Base-by-base conservation (phyloP, 2,888 invertebrate genomes). In the Tuta absoluta region DNA sequence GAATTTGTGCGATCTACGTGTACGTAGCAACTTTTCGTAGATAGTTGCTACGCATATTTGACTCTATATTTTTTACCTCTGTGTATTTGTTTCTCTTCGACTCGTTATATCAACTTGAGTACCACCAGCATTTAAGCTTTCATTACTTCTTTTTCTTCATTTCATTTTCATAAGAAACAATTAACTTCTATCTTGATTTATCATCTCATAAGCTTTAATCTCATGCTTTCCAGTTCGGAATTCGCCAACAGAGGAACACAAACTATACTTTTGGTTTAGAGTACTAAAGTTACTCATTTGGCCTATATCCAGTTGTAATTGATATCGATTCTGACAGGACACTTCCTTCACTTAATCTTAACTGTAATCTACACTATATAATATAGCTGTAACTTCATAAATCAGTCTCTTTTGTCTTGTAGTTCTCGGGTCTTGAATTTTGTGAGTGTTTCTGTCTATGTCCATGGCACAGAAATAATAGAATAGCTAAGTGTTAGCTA, bases 121-220 rank as follows among this genome's bases (percentile, higher is more conserved):
- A 80, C 76, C 77, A 79, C 79, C 80, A 76, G 72, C 78, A 84
- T 80, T 76, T 79, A 77, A n/a, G 87, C 87, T 87, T 87, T 75
- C 68, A 68, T 71, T 63, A 37, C 4, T 38, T 33, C 75, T 71
- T 69, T 72, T 68, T 69, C 67, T 66, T 37, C 66, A 70, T 33
- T n/a, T 33, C 28, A 56, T 56, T 56, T 24, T 33, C n/a, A 28
- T 24, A 33, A 56, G 11, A 56, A 56, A 56, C 17, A 17, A 11
- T 45, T 56, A 56, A 56, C 56, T 56, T 24, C 33, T 33, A 56
- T 56, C 33, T 56, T 56, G 23, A 21, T 53, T 21, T 60, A 65
- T 65, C 68, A 69, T 66, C 69, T 75, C 73, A 69, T 69, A 62
- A 72, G 81, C 83, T 81, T 78, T 81, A 82, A 80, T 67, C 64